phyloP scores from a whole-genome alignment of 2,888 invertebrate species.

The Drosophila tripunctata region DNA sequence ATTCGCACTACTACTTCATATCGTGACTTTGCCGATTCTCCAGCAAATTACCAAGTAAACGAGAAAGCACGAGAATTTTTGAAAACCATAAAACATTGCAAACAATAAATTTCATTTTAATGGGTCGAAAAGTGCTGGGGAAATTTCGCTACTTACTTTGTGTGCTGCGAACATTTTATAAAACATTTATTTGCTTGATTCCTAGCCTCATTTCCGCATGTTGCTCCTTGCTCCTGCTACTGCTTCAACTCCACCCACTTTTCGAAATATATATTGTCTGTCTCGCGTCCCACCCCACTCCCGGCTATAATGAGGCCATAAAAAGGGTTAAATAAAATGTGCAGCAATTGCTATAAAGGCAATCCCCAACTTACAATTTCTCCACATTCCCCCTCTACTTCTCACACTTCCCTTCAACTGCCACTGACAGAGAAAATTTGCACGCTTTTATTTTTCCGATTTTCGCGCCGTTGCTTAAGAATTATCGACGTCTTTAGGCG shows the following conservation, averaged over 20 bases:
- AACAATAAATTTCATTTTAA: slow-evolving; percentile 80
- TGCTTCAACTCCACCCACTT: slow-evolving; percentile 28
- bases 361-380: slow-evolving; percentile 6
- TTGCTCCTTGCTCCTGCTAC: slow-evolving; percentile 31
- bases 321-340: slow-evolving; percentile 80
- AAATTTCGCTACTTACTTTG: slow-evolving; percentile 57
- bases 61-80: slow-evolving; percentile 25
- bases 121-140: slow-evolving; percentile 64
- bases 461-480: slow-evolving; percentile 75
- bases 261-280: slow-evolving; percentile 62
- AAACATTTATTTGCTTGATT: slow-evolving; percentile 81
- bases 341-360: slow-evolving; percentile 71
- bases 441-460: slow-evolving; percentile 67
- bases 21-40: slow-evolving; percentile 45
- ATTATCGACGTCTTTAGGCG: slow-evolving; percentile 70
- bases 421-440: slow-evolving; percentile 73
- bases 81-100: slow-evolving; percentile 70
- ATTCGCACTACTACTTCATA: slow-evolving; percentile 40
- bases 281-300: slow-evolving; percentile 23
- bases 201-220: slow-evolving; percentile 76
- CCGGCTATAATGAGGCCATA: slow-evolving; percentile 75
- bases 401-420: background rate
- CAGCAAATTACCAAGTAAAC: slow-evolving; percentile 47
- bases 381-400: background rate
- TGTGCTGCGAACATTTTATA: slow-evolving; percentile 74